Conservation (phyloP, 2,113 vertebrate species). For the Nothocercus nigrocapillus region DNA sequence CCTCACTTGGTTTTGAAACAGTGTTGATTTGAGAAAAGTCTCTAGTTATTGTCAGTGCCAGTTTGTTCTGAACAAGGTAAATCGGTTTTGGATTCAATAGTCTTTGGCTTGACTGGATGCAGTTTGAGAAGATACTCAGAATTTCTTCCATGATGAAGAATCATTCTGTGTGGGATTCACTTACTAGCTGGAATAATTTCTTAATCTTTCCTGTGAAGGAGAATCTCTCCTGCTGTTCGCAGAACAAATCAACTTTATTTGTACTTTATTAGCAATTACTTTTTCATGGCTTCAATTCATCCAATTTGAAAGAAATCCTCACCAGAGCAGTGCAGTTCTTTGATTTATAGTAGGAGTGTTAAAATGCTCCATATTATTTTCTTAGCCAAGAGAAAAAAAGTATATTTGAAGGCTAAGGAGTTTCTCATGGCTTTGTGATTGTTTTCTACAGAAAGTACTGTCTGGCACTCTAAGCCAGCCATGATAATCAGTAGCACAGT, state of each 20-base stretch:
- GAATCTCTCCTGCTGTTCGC: neutral
- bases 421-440: neutral
- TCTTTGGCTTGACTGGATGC: neutral
- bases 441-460: neutral
- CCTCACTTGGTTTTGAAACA: neutral
- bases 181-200: neutral
- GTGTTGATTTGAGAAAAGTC: neutral
- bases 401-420: neutral
- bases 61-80: neutral
- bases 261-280: neutral
- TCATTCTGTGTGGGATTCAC: neutral
- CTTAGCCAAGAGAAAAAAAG: neutral
- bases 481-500: accelerated
- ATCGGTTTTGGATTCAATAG: neutral
- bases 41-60: neutral
- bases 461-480: neutral
- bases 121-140: neutral
- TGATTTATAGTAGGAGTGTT: neutral
- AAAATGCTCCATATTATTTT: neutral
- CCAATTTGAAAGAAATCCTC: neutral
- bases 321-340: neutral
- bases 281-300: neutral
- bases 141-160: neutral
- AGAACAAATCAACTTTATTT: neutral
- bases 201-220: neutral